Base-by-base conservation (phyloP, 2,797 vertebrate genomes). In the Taeniopygia guttata region DNA sequence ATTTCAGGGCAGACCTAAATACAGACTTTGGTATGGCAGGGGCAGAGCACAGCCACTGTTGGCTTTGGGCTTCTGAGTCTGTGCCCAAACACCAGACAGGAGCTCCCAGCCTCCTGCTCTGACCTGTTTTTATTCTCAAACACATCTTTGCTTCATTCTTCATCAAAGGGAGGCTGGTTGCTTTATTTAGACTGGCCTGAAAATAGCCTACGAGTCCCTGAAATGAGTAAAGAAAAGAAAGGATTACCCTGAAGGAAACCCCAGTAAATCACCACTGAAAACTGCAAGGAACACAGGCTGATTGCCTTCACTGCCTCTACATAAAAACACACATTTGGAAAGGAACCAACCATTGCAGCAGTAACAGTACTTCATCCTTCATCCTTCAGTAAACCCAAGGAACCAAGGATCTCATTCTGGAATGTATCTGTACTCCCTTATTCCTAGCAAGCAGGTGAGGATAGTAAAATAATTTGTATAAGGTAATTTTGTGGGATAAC, bases 141-240 rank as follows among this genome's bases (percentile, higher is more conserved):
- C 5, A 25, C 19, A 21, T 12, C 32, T 36, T 11, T 67, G 30
- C 42, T 77, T 64, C 80, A 32, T 19, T 21, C 48, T 22, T 42
- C 17, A 2, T 15, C 36, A 25, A 67, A 79, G 15, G 10, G 18
- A 63, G 13, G 5, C 7, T 36, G 14, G 4, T 32, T 2, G 0
- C 19, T 87, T 80, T 14, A 10, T 60, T 74, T 54, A 25, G 20
- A 23, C 21, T 49, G 32, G 13, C 6, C 13, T 43, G 11, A 26
- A 68, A 87, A 52, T 7, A 16, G 45, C 38, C 46, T 60, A 40
- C 40, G 38, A 40, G 38, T 40, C 38, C 21, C 30, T 36, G 26
- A 80, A 80, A 45, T 16, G 73, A 91, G 51, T 5, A 43, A 22
- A 62, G 52, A 32, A 74, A 74, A 74, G 11, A 51, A 67, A 16